phyloP scores from a whole-genome alignment of 2,113 vertebrate genomes.

The Clarias gariepinus region DNA sequence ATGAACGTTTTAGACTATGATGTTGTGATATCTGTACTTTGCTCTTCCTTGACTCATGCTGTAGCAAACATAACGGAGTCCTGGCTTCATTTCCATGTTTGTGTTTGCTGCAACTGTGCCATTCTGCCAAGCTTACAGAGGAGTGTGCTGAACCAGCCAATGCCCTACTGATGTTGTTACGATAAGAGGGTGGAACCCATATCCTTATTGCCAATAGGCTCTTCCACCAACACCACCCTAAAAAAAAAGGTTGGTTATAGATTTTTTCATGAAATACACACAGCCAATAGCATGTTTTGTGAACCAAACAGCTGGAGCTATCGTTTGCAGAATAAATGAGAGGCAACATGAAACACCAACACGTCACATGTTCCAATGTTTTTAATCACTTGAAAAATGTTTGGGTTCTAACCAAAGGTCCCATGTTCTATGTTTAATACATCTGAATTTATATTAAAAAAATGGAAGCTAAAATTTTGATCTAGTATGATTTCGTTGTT shows the following conservation, averaged over 20 bases:
- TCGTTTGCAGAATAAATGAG: not conserved
- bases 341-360: not conserved
- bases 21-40: not conserved
- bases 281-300: not conserved
- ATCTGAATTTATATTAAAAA: not conserved
- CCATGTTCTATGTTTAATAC: not conserved
- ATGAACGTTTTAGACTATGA: not conserved
- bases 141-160: conserved; percentile 57
- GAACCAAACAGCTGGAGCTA: conserved; percentile 23
- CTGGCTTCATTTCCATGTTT: not conserved
- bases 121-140: conserved; percentile 45
- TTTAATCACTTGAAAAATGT: not conserved
- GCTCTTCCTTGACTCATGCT: not conserved
- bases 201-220: conserved; percentile 63
- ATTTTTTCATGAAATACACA: not conserved
- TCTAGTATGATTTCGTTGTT: not conserved
- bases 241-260: not conserved
- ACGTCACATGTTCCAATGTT: not conserved
- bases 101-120: conserved; percentile 45
- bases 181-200: conserved; percentile 63
- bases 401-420: not conserved
- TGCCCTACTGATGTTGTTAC: conserved; percentile 23
- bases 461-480: not conserved
- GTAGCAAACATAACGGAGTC: conserved; percentile 17
- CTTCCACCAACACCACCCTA: conserved; percentile 42